These are phyloP conservation scores for Tridacna gigas DNA, from an alignment of 2,888 invertebrate species.

Conservation along the genomic window DNA sequence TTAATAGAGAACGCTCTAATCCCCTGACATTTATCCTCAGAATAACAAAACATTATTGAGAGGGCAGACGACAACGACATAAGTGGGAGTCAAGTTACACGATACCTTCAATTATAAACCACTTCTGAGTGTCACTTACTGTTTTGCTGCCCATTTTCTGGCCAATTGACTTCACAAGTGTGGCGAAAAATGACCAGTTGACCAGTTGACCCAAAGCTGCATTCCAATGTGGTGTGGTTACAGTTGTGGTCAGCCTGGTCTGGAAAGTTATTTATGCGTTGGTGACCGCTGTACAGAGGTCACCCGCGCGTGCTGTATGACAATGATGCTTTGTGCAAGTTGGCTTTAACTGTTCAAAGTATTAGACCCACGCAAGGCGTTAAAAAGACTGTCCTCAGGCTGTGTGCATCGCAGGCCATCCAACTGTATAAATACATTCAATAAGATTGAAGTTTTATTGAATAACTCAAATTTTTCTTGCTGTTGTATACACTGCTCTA, in stretches of 20 bases:
- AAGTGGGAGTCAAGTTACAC: slow-evolving; percentile 38
- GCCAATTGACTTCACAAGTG: slow-evolving; percentile 41
- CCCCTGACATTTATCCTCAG: slow-evolving; percentile 50
- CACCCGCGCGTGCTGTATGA: background rate
- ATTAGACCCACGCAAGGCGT: too few species aligned
- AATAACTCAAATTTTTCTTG: too few species aligned
- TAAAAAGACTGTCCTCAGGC: too few species aligned
- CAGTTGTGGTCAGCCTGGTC: slow-evolving; percentile 9
- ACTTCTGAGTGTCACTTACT: slow-evolving; percentile 24
- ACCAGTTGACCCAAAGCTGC: slow-evolving; percentile 27
- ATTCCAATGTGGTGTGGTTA: background rate
- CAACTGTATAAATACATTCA: too few species aligned
- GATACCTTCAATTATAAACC: slow-evolving; percentile 5
- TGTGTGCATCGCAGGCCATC: too few species aligned
- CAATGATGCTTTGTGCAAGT: too few species aligned
- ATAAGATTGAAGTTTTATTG: too few species aligned
- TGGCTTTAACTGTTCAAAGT: too few species aligned
- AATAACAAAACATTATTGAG: background rate
- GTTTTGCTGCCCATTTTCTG: slow-evolving; percentile 32
- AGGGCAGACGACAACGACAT: slow-evolving; percentile 17
- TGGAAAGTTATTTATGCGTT: too few species aligned
- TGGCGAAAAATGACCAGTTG: slow-evolving; percentile 32
- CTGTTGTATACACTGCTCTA: too few species aligned
- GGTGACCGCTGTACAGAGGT: background rate
- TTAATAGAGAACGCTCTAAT: slow-evolving; percentile 2